phyloP scores from a whole-genome alignment of 2,113 vertebrate species.

The Columbina picui region DNA sequence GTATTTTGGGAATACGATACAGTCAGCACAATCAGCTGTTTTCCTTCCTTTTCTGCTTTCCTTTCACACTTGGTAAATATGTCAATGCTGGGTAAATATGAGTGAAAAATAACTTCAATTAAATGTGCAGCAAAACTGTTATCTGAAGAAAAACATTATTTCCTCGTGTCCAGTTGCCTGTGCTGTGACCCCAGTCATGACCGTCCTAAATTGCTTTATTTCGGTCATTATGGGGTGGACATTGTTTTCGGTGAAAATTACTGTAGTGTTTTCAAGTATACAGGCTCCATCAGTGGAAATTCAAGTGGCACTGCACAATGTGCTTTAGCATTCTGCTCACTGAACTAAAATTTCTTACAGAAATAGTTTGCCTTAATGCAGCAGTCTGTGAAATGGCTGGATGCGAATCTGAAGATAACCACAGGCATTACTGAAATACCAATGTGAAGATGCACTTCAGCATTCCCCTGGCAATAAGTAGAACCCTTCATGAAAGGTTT shows the following conservation, averaged over 20 bases:
- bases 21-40: constrained; percentile 8
- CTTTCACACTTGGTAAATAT: not conserved
- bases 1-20: constrained; percentile 1
- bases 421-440: not conserved
- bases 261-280: not conserved
- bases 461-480: not conserved
- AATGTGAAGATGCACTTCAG: not conserved
- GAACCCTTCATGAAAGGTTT: not conserved
- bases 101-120: constrained; percentile 9
- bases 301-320: not conserved
- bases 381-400: not conserved
- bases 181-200: not conserved
- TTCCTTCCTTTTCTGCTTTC: constrained; percentile 25
- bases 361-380: not conserved
- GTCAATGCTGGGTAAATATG: not conserved
- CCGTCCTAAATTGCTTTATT: constrained; percentile 18
- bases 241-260: not conserved
- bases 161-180: not conserved
- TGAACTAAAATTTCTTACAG: not conserved
- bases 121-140: not conserved
- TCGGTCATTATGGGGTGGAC: not conserved
- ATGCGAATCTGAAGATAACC: not conserved
- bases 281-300: not conserved
- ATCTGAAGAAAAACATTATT: not conserved
- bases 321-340: not conserved